These are phyloP conservation scores for Erebia aethiops DNA, from an alignment of 2,888 invertebrate species.

Conservation along the genomic window DNA sequence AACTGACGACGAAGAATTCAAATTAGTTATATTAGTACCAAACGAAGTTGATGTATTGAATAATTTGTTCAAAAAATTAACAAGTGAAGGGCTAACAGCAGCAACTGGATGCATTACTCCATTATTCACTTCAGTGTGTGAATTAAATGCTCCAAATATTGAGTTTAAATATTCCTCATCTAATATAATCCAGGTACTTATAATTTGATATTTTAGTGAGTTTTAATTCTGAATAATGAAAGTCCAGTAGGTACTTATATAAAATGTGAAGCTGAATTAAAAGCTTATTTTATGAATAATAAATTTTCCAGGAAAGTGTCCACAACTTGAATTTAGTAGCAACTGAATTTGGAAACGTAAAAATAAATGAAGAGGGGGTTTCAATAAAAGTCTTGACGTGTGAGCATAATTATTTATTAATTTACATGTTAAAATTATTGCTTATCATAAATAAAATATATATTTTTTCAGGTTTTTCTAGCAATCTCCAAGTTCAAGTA, in stretches of 20 bases:
- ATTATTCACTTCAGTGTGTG: conserved; percentile 36
- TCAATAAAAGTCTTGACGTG: background rate
- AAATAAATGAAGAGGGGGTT: background rate
- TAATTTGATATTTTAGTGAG: no score
- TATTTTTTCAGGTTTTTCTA: background rate
- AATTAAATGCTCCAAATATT: conserved; percentile 26
- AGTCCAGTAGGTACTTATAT: no score
- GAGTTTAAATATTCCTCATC: background rate
- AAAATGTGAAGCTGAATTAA: background rate
- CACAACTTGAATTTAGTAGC: background rate
- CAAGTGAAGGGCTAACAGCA: background rate
- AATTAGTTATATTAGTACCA: background rate
- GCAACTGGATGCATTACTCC: conserved; percentile 17
- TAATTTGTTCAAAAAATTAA: background rate
- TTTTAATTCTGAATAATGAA: no score
- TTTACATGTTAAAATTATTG: background rate
- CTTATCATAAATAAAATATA: no score
- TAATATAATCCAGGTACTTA: background rate
- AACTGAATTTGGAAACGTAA: background rate
- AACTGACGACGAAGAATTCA: background rate
- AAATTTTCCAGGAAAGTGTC: background rate
- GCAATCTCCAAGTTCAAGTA: background rate
- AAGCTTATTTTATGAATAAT: background rate
- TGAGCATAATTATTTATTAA: background rate
- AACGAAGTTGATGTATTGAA: background rate